These are phyloP conservation scores for Poecilia wingei DNA, from an alignment of 2,797 vertebrate genomes.

Conservation along the genomic window DNA sequence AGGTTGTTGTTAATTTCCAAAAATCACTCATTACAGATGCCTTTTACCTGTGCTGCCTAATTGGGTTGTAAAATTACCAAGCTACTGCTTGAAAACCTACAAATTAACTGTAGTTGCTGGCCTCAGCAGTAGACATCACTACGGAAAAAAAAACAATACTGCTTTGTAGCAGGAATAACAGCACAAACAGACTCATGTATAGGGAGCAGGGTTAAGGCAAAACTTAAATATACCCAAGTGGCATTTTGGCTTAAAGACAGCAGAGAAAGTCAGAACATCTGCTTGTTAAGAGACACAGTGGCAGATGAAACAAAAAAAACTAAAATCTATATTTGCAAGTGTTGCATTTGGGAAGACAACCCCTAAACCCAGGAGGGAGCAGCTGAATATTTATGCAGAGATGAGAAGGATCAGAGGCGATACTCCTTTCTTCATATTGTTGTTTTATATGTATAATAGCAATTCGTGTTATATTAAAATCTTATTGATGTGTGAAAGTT, in stretches of 20 bases:
- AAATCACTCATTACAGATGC: background rate
- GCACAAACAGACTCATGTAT: background rate
- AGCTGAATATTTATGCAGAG: background rate
- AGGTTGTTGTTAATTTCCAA: background rate
- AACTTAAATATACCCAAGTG: background rate
- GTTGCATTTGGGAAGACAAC: background rate
- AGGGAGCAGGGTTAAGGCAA: background rate
- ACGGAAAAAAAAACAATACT: background rate
- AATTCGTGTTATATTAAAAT: background rate
- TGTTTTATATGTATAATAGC: background rate
- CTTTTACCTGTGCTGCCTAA: background rate
- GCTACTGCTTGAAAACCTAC: background rate
- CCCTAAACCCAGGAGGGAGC: background rate
- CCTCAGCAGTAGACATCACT: background rate
- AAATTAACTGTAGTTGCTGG: background rate
- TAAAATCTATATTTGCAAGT: background rate
- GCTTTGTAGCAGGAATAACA: background rate
- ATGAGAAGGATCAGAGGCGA: background rate
- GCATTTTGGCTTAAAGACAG: background rate
- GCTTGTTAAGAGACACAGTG: background rate
- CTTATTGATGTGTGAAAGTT: background rate
- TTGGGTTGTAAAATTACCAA: background rate
- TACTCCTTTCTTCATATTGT: background rate
- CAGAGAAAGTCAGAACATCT: background rate
- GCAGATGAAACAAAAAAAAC: background rate